Percentiles rank a stretch among this genome's conserved stretches.
These are phyloP conservation scores for Leucophenga varia DNA, from an alignment of 1,140 invertebrate species.

Conservation along the genomic window DNA sequence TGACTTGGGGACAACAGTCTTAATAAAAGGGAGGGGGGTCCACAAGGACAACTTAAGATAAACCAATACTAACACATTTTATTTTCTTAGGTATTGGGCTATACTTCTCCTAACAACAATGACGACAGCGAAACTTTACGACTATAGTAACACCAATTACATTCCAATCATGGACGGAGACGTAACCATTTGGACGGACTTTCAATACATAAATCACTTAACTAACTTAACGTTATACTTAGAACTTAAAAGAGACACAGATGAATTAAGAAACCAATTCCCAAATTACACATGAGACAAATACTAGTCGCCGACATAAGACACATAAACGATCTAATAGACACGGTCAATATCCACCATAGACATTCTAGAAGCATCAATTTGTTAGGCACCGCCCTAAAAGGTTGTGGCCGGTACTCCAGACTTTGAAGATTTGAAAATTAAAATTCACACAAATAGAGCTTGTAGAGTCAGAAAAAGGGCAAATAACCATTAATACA, in stretches of 20 bases:
- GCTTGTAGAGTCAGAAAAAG: too few species aligned
- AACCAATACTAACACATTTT: too few species aligned
- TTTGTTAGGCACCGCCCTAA: constrained; percentile 10
- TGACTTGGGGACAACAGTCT: background rate
- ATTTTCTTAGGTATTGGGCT: background rate
- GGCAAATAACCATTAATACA: too few species aligned
- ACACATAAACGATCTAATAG: constrained; percentile 5
- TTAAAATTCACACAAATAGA: background rate
- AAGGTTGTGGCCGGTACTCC: constrained; percentile 9
- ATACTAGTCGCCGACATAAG: constrained; percentile 4
- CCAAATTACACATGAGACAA: constrained; percentile 11
- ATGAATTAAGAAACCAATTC: background rate
- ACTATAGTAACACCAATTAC: too few species aligned
- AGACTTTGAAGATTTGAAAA: constrained; percentile 4
- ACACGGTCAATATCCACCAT: constrained; percentile 4
- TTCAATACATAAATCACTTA: background rate
- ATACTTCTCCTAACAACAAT: too few species aligned
- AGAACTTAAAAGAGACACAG: constrained; percentile 1
- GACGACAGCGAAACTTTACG: too few species aligned
- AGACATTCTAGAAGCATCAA: constrained; percentile 13
- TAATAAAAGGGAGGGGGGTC: background rate
- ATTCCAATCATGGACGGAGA: constrained; percentile 1
- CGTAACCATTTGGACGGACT: background rate
- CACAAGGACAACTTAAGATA: constrained; percentile 1
- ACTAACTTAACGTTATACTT: constrained; percentile 4